Evolutionary conservation across 30 jellyfish, hydroid and myxozoan genomes (phyloP).

Genomic region (Aurelia sp.): DNA sequence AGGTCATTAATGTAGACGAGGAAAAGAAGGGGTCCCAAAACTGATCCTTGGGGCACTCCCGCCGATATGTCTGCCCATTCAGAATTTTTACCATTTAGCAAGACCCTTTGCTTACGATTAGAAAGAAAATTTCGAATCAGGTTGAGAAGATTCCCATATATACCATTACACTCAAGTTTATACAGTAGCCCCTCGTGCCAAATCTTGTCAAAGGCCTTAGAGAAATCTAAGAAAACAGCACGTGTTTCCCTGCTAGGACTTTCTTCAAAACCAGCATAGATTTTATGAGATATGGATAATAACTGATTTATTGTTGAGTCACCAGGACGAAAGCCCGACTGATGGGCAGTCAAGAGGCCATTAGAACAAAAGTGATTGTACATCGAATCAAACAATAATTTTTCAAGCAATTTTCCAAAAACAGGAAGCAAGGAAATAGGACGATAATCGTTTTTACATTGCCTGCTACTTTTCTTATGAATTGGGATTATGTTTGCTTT

Average conservation of each 20-base stretch:
- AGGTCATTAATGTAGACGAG: conserved; percentile 51
- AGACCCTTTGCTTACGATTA: conserved; percentile 42
- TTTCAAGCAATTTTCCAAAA: conserved; percentile 78
- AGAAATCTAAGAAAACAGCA: conserved; percentile 45
- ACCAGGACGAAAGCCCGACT: conserved; percentile 69
- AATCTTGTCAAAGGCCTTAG: conserved; percentile 44
- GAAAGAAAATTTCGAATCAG: conserved; percentile 23
- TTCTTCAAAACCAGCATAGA: conserved; percentile 45
- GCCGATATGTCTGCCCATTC: conserved; percentile 55
- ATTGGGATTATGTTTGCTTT: conserved; percentile 58
- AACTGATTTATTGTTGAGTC: conserved; percentile 56
- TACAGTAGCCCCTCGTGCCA: conserved; percentile 47
- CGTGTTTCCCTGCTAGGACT: conserved; percentile 44
- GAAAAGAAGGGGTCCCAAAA: conserved; percentile 50
- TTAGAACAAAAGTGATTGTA: conserved; percentile 53
- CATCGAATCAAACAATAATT: conserved; percentile 46
- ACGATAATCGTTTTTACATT: conserved; percentile 29
- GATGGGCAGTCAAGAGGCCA: conserved; percentile 45
- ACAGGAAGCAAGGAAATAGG: conserved; percentile 60
- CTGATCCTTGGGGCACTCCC: conserved; percentile 61
- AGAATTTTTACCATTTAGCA: conserved; percentile 49
- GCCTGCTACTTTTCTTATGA: conserved; percentile 62
- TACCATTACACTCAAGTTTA: conserved; percentile 42
- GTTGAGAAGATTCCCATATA: conserved; percentile 30
- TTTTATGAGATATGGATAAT: conserved; percentile 44